Evolutionary conservation across 2,888 invertebrate genomes (phyloP), one percentile per base, ranked within the genome.

Genomic region (Lutraria lutraria): DNA sequence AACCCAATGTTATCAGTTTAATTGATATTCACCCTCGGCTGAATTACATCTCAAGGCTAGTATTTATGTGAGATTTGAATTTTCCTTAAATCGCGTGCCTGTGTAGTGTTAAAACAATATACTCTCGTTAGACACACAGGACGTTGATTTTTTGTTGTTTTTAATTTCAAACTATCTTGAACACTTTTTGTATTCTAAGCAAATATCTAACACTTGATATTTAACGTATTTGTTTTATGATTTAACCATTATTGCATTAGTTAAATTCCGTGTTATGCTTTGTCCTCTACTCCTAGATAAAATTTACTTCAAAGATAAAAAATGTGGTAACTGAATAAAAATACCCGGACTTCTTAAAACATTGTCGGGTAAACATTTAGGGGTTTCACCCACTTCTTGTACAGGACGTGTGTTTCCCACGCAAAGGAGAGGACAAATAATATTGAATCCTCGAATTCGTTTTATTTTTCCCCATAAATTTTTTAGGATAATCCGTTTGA

Each of bases 171-270:
- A 68, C 25, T 68, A 68, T 68, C 63, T 25, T 68, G 25, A 25
- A 12, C 25, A 25, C 6, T 68, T 68, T 25, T n/a, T 68, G 43
- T 68, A 68, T 68, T 68, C 63, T 68, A 68, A 25, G 63, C 63
- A n/a, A 68, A 68, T 25, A 68, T 25, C 25, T n/a, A 68, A 68
- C 63, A 68, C 63, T 68, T 25, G 63, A n/a, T 68, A 68, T 68
- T 68, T 68, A 3, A n/a, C 25, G 25, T 25, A 68, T 68, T 43
- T 43, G 43, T 43, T 43, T 68, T 25, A 68, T 25, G 25, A 68
- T 68, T 25, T 68, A n/a, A 68, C 10, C 63, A 43, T 43, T 43
- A 43, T 43, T 43, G 43, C 43, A 43, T 43, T 43, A 43, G 43
- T 43, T 43, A 8, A 4, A 43, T 43, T 43, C 25, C 8, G n/a